phyloP scores from a whole-genome alignment of 2,797 vertebrate species.

The Mustela erminea region DNA sequence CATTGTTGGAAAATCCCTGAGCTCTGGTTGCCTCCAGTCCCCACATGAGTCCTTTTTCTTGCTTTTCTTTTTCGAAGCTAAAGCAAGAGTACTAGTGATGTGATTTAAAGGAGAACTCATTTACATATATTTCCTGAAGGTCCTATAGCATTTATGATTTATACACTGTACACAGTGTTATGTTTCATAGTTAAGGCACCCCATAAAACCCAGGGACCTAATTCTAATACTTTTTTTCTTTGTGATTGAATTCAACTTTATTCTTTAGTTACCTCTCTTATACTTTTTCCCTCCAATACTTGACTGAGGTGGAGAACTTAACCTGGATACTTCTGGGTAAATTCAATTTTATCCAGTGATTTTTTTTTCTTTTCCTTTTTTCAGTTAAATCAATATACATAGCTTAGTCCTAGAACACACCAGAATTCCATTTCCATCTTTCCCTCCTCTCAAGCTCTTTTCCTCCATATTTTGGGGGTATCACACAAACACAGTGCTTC shows the following conservation, averaged over 20 bases:
- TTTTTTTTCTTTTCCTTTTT: neutral
- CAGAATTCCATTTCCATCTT: neutral
- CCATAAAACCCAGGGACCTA: neutral
- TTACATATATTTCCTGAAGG: neutral
- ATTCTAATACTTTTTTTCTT: neutral
- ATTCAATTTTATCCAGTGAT: neutral
- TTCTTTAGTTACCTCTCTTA: neutral
- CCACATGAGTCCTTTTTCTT: neutral
- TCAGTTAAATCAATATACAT: neutral
- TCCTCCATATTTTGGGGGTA: neutral
- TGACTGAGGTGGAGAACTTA: neutral
- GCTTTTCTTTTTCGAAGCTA: neutral
- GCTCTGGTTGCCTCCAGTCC: neutral
- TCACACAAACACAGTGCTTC: neutral
- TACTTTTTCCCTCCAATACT: neutral
- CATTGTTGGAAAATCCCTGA: neutral
- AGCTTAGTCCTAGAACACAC: neutral
- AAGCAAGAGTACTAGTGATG: neutral
- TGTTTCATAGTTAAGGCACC: neutral
- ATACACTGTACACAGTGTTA: neutral
- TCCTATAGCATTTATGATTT: neutral
- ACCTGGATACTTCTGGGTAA: neutral
- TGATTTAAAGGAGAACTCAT: constrained; percentile 38
- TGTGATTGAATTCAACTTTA: neutral
- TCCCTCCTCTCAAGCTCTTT: neutral